These are phyloP conservation scores for Perognathus longimembris DNA, from an alignment of 2,113 vertebrate genomes.

Conservation along the genomic window DNA sequence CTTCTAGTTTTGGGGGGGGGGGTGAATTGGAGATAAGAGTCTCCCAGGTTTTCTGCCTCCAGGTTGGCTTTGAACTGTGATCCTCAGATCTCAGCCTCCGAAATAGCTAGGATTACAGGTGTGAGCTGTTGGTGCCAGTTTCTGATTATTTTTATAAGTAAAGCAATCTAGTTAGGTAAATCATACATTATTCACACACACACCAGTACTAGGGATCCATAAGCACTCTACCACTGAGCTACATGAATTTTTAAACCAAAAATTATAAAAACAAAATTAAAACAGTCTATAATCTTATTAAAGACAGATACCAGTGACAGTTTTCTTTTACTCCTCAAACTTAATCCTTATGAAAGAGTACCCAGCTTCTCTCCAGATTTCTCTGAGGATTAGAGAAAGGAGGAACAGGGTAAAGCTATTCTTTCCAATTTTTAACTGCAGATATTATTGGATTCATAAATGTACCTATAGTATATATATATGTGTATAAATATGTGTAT, in stretches of 20 bases:
- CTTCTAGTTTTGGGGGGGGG: no score
- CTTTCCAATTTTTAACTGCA: constrained; percentile 1
- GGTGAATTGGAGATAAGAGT: no score
- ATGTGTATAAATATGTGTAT: not conserved
- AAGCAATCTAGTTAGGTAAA: not conserved
- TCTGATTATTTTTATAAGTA: not conserved
- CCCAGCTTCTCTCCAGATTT: not conserved
- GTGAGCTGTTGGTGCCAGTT: no score
- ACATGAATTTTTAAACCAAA: not conserved
- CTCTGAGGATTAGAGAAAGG: not conserved
- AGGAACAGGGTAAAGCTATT: not conserved
- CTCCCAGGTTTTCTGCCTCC: no score
- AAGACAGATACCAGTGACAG: not conserved
- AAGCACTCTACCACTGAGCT: not conserved
- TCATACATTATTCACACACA: no score
- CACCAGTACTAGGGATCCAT: not conserved
- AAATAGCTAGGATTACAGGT: no score
- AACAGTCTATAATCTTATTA: not conserved
- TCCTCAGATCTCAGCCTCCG: no score
- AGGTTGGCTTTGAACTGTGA: no score
- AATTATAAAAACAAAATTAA: constrained; percentile 22
- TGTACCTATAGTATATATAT: not conserved
- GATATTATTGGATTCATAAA: not conserved
- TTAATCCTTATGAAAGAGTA: not conserved
- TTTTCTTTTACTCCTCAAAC: not conserved